Conservation (phyloP, 1,140 invertebrate genomes). For the Hylaeus anthracinus region DNA sequence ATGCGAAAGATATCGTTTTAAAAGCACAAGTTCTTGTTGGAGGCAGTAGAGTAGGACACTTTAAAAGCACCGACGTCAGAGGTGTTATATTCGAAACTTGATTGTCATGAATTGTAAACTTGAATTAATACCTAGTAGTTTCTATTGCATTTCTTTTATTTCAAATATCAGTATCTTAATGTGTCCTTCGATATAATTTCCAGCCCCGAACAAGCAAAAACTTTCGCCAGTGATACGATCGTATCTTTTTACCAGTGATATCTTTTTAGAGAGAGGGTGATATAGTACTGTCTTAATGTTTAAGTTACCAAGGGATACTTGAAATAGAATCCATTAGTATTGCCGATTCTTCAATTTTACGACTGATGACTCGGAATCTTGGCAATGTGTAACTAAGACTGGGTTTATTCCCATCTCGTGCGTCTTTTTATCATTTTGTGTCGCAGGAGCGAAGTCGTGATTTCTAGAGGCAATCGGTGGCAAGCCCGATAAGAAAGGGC, state of each 20-base stretch:
- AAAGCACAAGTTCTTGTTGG: conserved; percentile 98
- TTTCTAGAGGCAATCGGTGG: conserved; percentile 21
- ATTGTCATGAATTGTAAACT: conserved; percentile 70
- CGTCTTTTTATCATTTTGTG: too few species aligned
- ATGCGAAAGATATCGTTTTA: conserved; percentile 93
- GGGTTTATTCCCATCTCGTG: too few species aligned
- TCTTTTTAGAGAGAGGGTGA: too few species aligned
- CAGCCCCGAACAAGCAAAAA: conserved; percentile 92
- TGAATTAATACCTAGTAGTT: background rate
- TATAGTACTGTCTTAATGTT: too few species aligned
- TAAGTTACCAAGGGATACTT: too few species aligned
- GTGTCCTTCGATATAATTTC: conserved; percentile 5
- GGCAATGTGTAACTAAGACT: background rate
- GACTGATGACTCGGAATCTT: too few species aligned
- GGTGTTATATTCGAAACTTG: conserved; percentile 95
- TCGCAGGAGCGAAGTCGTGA: background rate
- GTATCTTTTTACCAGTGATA: too few species aligned
- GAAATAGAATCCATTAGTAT: too few species aligned
- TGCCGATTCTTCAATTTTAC: too few species aligned
- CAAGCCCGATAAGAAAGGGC: conserved; percentile 45
- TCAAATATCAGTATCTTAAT: background rate
- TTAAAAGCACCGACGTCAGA: conserved; percentile 95
- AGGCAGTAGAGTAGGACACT: conserved; percentile 95
- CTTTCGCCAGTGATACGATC: conserved; percentile 94
- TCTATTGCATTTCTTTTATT: background rate